A percentile compares a stretch with the other conserved stretches of the same genome.
phyloP scores from a whole-genome alignment of 2,888 invertebrate genomes.

The Leptopilina drosophilae region DNA sequence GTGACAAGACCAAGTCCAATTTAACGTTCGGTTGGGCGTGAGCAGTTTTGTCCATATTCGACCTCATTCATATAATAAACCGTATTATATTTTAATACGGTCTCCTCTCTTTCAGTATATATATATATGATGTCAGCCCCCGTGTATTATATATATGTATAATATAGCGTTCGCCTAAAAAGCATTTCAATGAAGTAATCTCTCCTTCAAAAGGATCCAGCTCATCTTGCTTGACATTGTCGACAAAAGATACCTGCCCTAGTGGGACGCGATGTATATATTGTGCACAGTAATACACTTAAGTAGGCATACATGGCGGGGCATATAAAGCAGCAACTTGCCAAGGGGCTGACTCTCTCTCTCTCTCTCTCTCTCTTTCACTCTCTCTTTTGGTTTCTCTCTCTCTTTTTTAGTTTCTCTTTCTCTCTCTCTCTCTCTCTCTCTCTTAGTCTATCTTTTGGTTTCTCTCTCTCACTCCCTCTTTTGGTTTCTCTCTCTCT shows the following conservation, averaged over 20 bases:
- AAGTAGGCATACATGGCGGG: slow-evolving; percentile 39
- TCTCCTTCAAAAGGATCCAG: slow-evolving; percentile 41
- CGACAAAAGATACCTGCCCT: slow-evolving; percentile 41
- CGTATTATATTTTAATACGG: slow-evolving; percentile 40
- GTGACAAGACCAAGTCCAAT: slow-evolving; percentile 33
- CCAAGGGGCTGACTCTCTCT: slow-evolving; percentile 58
- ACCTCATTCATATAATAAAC: slow-evolving; percentile 39
- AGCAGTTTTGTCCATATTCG: slow-evolving; percentile 29
- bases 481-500: slow-evolving; percentile 61
- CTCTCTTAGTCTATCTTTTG: slow-evolving; percentile 64
- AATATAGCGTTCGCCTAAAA: slow-evolving; percentile 21
- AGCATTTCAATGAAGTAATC: slow-evolving; percentile 41
- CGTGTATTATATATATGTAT: not conserved
- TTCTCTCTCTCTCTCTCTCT: slow-evolving; percentile 55
- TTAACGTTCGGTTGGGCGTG: slow-evolving; percentile 34
- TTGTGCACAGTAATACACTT: slow-evolving; percentile 40
- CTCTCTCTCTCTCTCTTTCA: slow-evolving; percentile 41
- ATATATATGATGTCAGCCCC: slow-evolving; percentile 39
- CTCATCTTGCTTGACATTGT: slow-evolving; percentile 41
- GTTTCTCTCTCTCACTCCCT: no score
- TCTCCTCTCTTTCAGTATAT: slow-evolving; percentile 26
- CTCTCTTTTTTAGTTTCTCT: slow-evolving; percentile 51
- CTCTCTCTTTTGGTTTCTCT: slow-evolving; percentile 49
- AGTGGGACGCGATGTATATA: slow-evolving; percentile 39
- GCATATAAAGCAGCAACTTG: slow-evolving; percentile 42